Percentiles rank a stretch among this genome's conserved stretches.
phyloP scores from a whole-genome alignment of 2,888 invertebrate genomes.

The Metalampra italica region DNA sequence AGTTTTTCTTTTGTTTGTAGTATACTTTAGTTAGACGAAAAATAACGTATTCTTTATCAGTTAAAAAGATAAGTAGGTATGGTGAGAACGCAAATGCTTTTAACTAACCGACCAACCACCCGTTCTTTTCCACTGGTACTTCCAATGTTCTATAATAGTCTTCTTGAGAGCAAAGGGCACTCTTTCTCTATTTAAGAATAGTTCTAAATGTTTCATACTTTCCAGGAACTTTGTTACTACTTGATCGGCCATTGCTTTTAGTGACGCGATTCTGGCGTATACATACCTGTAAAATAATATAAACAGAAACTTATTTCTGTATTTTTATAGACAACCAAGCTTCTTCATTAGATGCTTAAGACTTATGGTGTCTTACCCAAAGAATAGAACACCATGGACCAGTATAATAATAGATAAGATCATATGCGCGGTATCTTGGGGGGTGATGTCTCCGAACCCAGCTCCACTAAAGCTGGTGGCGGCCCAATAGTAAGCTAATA shows the following conservation, averaged over 20 bases:
- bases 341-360: background rate
- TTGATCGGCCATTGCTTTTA: slow-evolving; percentile 70
- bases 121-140: slow-evolving; percentile 73
- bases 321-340: background rate
- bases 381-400: slow-evolving; percentile 67
- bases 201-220: slow-evolving; percentile 62
- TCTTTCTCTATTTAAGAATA: slow-evolving; percentile 64
- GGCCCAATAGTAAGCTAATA: slow-evolving; percentile 69
- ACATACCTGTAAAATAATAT: slow-evolving; percentile 56
- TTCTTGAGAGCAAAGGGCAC: slow-evolving; percentile 53
- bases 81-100: background rate
- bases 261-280: slow-evolving; percentile 66
- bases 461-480: slow-evolving; percentile 66
- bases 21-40: too few species aligned
- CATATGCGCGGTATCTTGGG: slow-evolving; percentile 61
- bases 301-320: background rate
- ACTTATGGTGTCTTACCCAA: slow-evolving; percentile 68
- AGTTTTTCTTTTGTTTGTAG: too few species aligned
- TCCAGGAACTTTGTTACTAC: slow-evolving; percentile 67
- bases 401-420: slow-evolving; percentile 59
- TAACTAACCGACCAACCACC: slow-evolving; percentile 68
- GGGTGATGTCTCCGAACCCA: slow-evolving; percentile 70
- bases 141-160: slow-evolving; percentile 61
- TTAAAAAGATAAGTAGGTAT: too few species aligned
- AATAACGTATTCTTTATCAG: too few species aligned